Conservation (phyloP, 2,888 invertebrate species). For the Brachypterus glaber region DNA sequence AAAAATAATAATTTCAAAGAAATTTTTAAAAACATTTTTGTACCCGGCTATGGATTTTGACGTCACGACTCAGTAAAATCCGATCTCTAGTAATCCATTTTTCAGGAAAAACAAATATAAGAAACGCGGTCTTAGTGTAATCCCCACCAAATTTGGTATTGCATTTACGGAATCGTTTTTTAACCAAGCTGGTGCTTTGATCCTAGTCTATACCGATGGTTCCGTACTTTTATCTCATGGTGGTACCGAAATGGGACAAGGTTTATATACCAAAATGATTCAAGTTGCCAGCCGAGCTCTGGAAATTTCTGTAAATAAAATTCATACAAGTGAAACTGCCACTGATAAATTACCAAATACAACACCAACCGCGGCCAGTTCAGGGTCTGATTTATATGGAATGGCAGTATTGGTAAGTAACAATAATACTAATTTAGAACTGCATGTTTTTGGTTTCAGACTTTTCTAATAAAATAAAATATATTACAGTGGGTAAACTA, state of each 20-base stretch:
- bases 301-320: constrained; percentile 58
- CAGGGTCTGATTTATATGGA: constrained; percentile 82
- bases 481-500: background rate
- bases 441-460: no score
- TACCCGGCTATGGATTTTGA: no score
- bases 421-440: background rate
- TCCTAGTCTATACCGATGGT: constrained; percentile 80
- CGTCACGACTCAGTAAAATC: no score
- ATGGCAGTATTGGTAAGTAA: constrained; percentile 66
- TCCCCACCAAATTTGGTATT: constrained; percentile 80
- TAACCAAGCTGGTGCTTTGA: constrained; percentile 80
- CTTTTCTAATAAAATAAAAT: no score
- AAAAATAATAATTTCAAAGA: no score
- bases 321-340: constrained; percentile 73
- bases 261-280: constrained; percentile 90
- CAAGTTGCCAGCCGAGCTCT: constrained; percentile 75
- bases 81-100: no score
- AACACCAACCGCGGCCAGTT: constrained; percentile 81
- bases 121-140: constrained; percentile 73
- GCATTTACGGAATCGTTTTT: constrained; percentile 66
- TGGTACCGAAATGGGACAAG: constrained; percentile 97
- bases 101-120: constrained; percentile 68
- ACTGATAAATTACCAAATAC: constrained; percentile 91
- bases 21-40: no score
- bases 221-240: constrained; percentile 83